Evolutionary conservation across 2,797 vertebrate species (phyloP).

Genomic region (Okamejei kenojei): DNA sequence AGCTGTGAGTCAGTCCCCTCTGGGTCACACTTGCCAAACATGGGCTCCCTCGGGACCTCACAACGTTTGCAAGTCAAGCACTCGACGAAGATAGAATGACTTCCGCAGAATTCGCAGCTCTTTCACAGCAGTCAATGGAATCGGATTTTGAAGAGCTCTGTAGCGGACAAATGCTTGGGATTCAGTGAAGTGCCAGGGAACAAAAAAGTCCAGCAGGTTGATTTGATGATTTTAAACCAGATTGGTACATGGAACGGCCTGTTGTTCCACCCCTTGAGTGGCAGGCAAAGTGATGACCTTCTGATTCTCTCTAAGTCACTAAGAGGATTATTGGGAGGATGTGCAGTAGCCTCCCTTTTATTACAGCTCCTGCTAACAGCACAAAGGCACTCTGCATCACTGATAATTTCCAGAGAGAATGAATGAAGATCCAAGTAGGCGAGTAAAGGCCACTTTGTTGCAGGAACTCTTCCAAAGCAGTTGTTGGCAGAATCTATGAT

Average conservation of each 20-base stretch:
- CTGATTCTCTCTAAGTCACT: slow-evolving; percentile 4
- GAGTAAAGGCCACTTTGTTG: not conserved
- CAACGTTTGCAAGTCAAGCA: not conserved
- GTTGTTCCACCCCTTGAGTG: not conserved
- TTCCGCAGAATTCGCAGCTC: no score
- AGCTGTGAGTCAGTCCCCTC: not conserved
- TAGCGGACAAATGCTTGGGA: not conserved
- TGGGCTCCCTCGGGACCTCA: not conserved
- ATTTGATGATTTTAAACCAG: not conserved
- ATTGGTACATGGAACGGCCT: not conserved
- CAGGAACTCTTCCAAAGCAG: not conserved
- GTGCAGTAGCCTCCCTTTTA: not conserved
- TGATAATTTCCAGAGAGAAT: not conserved
- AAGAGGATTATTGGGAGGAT: not conserved
- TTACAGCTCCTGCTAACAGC: not conserved
- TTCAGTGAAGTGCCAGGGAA: not conserved
- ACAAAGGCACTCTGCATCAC: not conserved
- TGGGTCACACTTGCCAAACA: not conserved
- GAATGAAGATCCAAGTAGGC: not conserved
- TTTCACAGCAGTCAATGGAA: no score
- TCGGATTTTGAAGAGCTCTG: not conserved
- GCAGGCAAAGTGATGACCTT: not conserved
- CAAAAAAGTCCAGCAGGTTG: not conserved
- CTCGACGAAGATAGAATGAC: no score
- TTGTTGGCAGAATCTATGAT: not conserved